Percentiles rank a stretch among this genome's conserved stretches.
Evolutionary conservation across 2,113 vertebrate genomes (phyloP).

Genomic region (Nothoprocta pentlandii): DNA sequence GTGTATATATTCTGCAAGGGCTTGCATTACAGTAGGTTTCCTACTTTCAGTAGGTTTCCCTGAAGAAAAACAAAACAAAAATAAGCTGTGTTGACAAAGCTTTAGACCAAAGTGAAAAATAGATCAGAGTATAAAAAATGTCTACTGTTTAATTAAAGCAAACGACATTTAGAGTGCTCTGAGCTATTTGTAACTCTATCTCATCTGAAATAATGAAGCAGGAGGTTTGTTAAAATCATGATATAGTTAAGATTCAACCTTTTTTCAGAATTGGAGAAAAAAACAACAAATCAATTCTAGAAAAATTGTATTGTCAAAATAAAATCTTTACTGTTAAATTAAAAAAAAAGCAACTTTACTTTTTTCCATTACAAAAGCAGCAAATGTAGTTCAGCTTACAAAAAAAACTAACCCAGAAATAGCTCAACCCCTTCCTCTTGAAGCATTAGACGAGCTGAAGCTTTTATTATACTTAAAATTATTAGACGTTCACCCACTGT

Average conservation of each 20-base stretch:
- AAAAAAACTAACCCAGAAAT: not conserved
- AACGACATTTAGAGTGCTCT: constrained; percentile 16
- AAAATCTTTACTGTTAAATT: not conserved
- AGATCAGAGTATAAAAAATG: not conserved
- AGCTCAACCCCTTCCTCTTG: not conserved
- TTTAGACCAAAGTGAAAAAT: not conserved
- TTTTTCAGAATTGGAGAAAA: not conserved
- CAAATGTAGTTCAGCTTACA: not conserved
- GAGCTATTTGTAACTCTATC: constrained; percentile 11
- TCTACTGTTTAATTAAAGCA: constrained; percentile 45
- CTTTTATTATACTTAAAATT: not conserved
- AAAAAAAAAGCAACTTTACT: not conserved
- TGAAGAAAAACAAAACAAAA: not conserved
- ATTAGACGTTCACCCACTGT: not conserved
- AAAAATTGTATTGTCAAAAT: not conserved
- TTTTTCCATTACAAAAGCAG: not conserved
- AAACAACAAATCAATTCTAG: not conserved
- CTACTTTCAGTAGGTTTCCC: not conserved
- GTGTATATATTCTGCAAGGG: not conserved
- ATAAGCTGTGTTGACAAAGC: not conserved
- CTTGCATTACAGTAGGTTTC: not conserved
- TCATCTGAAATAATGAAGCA: constrained; percentile 21
- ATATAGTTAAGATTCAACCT: not conserved
- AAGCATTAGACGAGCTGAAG: not conserved
- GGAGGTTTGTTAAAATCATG: constrained; percentile 12